phyloP scores from a whole-genome alignment of 2,797 vertebrate species.

The Percopsis omiscomaycus region DNA sequence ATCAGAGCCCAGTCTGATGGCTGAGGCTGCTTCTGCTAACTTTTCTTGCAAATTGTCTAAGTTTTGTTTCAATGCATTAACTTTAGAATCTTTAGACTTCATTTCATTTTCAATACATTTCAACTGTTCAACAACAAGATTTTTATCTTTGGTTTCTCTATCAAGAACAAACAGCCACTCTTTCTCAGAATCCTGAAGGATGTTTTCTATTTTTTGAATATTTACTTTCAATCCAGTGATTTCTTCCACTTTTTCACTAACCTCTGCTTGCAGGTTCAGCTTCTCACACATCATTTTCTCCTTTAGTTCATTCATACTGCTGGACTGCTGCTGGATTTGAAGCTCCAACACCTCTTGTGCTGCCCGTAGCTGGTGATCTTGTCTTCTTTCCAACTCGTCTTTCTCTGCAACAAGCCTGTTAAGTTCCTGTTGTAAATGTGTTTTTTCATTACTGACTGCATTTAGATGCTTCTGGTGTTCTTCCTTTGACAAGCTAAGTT shows the following conservation, averaged over 20 bases:
- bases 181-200: slow-evolving; percentile 82
- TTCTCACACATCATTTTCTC: slow-evolving; percentile 77
- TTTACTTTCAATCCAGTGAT: slow-evolving; percentile 76
- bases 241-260: slow-evolving; percentile 86
- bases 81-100: slow-evolving; percentile 79
- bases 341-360: slow-evolving; percentile 69
- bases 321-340: slow-evolving; percentile 73
- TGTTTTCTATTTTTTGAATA: slow-evolving; percentile 77
- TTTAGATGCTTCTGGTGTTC: slow-evolving; percentile 63
- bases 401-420: slow-evolving; percentile 73
- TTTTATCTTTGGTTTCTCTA: slow-evolving; percentile 77
- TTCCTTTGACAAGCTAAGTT: slow-evolving; percentile 48
- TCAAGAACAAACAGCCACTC: slow-evolving; percentile 81
- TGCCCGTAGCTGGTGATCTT: slow-evolving; percentile 51
- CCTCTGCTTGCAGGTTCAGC: slow-evolving; percentile 84
- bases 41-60: slow-evolving; percentile 79
- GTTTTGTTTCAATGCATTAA: slow-evolving; percentile 80
- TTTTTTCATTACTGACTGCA: slow-evolving; percentile 69
- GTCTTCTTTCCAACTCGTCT: slow-evolving; percentile 60
- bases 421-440: slow-evolving; percentile 66
- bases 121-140: slow-evolving; percentile 73
- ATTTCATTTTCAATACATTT: slow-evolving; percentile 75
- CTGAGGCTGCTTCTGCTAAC: slow-evolving; percentile 71
- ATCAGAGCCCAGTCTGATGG: slow-evolving; percentile 71
- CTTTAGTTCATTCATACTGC: slow-evolving; percentile 68